These are phyloP conservation scores for Pseudomyrmex dendroicus DNA, from an alignment of 1,140 invertebrate species.

Conservation along the genomic window DNA sequence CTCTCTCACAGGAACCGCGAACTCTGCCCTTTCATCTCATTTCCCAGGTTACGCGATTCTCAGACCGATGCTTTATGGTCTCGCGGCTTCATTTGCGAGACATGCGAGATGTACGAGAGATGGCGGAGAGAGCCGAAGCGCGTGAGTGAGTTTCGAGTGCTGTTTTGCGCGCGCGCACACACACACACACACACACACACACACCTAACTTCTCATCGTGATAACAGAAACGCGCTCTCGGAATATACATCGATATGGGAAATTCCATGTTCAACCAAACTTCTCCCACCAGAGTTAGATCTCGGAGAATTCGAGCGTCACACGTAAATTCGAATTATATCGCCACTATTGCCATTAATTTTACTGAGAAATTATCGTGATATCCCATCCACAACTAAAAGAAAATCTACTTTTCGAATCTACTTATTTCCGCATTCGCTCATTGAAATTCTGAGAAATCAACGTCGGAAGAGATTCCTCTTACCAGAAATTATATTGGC, in stretches of 20 bases:
- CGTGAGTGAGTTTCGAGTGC: constrained; percentile 9
- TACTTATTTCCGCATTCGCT: neutral
- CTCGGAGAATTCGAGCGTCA: neutral
- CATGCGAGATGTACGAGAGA: constrained; percentile 1
- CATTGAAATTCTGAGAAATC: constrained; percentile 23
- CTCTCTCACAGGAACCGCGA: constrained; percentile 25
- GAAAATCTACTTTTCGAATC: neutral
- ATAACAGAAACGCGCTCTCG: constrained; percentile 29
- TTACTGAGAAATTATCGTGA: too few species aligned
- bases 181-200: too few species aligned
- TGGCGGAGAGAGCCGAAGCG: neutral
- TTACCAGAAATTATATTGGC: neutral
- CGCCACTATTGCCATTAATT: neutral
- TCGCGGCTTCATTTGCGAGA: constrained; percentile 36
- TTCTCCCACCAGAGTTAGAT: neutral
- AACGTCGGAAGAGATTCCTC: neutral
- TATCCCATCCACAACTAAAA: neutral
- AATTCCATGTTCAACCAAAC: neutral
- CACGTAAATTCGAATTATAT: neutral
- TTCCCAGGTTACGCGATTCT: constrained; percentile 29
- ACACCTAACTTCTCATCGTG: neutral
- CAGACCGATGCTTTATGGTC: constrained; percentile 33
- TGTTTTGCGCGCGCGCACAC: constrained; percentile 13
- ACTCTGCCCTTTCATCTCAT: constrained; percentile 60
- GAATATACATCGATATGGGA: constrained; percentile 13